These are phyloP conservation scores for Anneissia japonica DNA, from an alignment of 35 echinoderm and acorn worm genomes.

Conservation along the genomic window DNA sequence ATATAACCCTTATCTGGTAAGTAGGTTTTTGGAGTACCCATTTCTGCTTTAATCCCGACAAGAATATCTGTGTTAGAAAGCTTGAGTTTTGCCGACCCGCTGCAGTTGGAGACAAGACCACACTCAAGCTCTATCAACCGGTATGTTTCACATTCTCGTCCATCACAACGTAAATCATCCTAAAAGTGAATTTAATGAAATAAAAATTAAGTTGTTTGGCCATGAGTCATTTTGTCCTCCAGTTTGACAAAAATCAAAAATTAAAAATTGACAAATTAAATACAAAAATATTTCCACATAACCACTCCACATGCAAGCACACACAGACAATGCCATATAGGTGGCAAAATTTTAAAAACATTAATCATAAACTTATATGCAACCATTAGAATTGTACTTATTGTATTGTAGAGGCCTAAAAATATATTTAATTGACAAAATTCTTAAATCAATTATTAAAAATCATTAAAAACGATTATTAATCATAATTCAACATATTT, in stretches of 20 bases:
- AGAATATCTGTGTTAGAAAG: conserved; percentile 83
- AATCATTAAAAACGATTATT: too few relatives aligned
- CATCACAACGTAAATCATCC: conserved; percentile 82
- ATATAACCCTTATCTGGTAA: conserved; percentile 48
- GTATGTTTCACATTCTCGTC: conserved; percentile 63
- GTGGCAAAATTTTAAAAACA: too few relatives aligned
- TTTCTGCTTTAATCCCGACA: conserved; percentile 94
- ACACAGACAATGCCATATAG: too few relatives aligned
- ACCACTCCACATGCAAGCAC: too few relatives aligned
- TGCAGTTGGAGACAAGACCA: conserved; percentile 93
- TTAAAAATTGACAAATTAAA: too few relatives aligned
- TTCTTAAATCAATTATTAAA: too few relatives aligned
- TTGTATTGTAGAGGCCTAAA: too few relatives aligned
- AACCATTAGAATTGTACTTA: too few relatives aligned
- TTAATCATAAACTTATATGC: too few relatives aligned
- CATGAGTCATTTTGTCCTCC: not conserved
- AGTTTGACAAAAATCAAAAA: not conserved
- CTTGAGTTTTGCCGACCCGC: conserved; percentile 81
- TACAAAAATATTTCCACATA: too few relatives aligned
- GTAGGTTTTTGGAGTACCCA: conserved; percentile 65
- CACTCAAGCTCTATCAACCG: conserved; percentile 82
- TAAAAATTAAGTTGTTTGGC: not conserved
- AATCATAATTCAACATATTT: too few relatives aligned
- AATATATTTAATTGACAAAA: too few relatives aligned
- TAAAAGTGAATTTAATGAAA: not conserved